These are phyloP conservation scores for Paragorgia papillata DNA, from an alignment of 92 coral and sea anemone genomes.

Conservation along the genomic window DNA sequence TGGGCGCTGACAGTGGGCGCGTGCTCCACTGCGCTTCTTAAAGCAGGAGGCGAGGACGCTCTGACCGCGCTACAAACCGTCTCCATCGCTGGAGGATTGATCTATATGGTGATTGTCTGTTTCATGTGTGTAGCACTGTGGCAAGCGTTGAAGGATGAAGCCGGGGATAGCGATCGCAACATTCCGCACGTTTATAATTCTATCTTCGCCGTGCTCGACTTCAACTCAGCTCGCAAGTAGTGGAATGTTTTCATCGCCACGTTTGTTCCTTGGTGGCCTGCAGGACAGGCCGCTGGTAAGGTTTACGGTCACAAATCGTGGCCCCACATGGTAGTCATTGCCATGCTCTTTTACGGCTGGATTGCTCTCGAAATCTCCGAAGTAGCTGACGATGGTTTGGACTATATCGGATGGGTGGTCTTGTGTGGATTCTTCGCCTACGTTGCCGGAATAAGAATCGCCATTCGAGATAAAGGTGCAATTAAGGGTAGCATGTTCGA, in stretches of 20 bases:
- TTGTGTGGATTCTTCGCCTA: slow-evolving; percentile 75
- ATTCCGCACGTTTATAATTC: slow-evolving; percentile 68
- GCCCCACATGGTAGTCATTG: slow-evolving; percentile 70
- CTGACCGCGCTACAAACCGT: slow-evolving; percentile 70
- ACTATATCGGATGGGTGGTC: slow-evolving; percentile 79
- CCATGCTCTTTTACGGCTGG: slow-evolving; percentile 80
- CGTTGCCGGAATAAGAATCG: slow-evolving; percentile 68
- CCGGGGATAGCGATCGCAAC: slow-evolving; percentile 64
- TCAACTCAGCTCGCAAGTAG: slow-evolving; percentile 39
- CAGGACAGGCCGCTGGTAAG: slow-evolving; percentile 81
- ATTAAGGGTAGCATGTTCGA: slow-evolving; percentile 59
- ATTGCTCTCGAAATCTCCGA: slow-evolving; percentile 65
- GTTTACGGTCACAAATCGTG: slow-evolving; percentile 43
- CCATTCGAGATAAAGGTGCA: slow-evolving; percentile 45
- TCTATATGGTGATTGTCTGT: slow-evolving; percentile 65
- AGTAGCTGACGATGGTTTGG: slow-evolving; percentile 63
- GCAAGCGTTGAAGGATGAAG: slow-evolving; percentile 63
- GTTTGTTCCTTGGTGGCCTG: slow-evolving; percentile 79
- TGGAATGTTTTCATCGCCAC: slow-evolving; percentile 56
- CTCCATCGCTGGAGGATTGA: slow-evolving; percentile 70
- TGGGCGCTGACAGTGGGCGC: slow-evolving; percentile 46
- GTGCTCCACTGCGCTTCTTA: slow-evolving; percentile 70
- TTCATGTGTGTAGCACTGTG: slow-evolving; percentile 77
- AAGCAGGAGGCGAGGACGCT: slow-evolving; percentile 70
- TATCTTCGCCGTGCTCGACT: slow-evolving; percentile 66